Evolutionary conservation across 2,113 vertebrate species (phyloP).

Genomic region (Tursiops truncatus): DNA sequence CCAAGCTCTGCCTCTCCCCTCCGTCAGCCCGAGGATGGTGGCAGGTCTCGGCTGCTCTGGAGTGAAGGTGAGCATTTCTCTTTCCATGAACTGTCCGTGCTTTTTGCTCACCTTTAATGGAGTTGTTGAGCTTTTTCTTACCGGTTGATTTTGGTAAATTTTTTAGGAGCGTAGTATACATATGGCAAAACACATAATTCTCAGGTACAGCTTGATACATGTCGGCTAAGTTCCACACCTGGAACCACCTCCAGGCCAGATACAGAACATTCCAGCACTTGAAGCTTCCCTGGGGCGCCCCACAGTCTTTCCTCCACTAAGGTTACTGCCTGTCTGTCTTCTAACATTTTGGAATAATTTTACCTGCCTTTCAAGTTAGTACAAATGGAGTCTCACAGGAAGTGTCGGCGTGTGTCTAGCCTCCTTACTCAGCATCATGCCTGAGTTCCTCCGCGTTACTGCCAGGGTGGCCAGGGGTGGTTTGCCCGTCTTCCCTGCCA

Average conservation of each 20-base stretch:
- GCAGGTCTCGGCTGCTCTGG: background rate
- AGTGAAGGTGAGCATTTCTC: background rate
- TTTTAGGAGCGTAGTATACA: rapidly evolving
- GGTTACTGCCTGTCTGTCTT: background rate
- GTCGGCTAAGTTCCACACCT: background rate
- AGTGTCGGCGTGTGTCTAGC: rapidly evolving
- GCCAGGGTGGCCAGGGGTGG: background rate
- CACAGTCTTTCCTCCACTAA: rapidly evolving
- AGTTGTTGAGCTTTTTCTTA: background rate
- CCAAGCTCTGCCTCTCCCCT: background rate
- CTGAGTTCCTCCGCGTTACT: rapidly evolving
- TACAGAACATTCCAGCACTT: background rate
- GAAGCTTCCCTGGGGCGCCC: background rate
- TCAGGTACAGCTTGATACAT: rapidly evolving
- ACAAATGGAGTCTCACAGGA: rapidly evolving
- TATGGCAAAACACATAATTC: background rate
- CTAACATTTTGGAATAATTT: rapidly evolving
- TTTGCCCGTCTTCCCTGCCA: background rate
- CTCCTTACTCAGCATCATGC: rapidly evolving
- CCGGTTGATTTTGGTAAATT: background rate
- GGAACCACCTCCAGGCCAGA: background rate
- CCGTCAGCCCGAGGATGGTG: background rate
- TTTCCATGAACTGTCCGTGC: background rate
- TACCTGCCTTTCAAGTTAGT: background rate
- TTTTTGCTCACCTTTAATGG: background rate